Evolutionary conservation across 2,888 invertebrate species (phyloP), one percentile per base, ranked within the genome.

Genomic region (Perithous albicinctus): DNA sequence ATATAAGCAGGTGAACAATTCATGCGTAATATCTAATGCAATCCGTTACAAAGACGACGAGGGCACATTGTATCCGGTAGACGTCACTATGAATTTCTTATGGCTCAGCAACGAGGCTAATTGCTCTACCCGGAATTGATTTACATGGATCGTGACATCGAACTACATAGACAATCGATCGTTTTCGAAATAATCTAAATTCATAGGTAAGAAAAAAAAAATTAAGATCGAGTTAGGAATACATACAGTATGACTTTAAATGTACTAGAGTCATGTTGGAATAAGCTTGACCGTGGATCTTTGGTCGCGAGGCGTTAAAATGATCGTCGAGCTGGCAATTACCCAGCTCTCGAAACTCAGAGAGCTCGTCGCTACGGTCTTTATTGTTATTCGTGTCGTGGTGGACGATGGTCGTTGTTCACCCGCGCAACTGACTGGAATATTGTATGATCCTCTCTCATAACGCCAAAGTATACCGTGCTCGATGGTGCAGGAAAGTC

Each of bases 281-380:
- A 51, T 48, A 20, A 54, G 23, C 23, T 38, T 38, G 38, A 48
- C 67, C 35, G 26, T 8, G 51, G 20, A 38, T 69, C 54, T 56
- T 72, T 20, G n/a, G 74, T 5, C 3, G 32, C 72, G 61, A 84
- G 84, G 86, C 86, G 88, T 89, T 88, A 88, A 90, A 89, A 90
- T 90, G 90, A 90, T 90, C 86, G 87, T 87, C 89, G 87, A 90
- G 88, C 90, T 91, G 91, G 91, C 91, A 91, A 91, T 91, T 91
- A 91, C 91, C 91, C 91, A 91, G 91, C 86, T 86, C 87, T 88
- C 86, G 86, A 86, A 87, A 87, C 83, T 87, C 83, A 80, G 83
- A 43, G 38, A 69, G 66, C 78, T n/a, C n/a, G n/a, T n/a, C n/a
- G 63, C 69, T 20, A 70, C 74, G 64, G 78, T 38, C 75, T 76